Evolutionary conservation across 2,888 invertebrate genomes (phyloP), one percentile per base, ranked within the genome.

Genomic region (Synanthedon myopaeformis): DNA sequence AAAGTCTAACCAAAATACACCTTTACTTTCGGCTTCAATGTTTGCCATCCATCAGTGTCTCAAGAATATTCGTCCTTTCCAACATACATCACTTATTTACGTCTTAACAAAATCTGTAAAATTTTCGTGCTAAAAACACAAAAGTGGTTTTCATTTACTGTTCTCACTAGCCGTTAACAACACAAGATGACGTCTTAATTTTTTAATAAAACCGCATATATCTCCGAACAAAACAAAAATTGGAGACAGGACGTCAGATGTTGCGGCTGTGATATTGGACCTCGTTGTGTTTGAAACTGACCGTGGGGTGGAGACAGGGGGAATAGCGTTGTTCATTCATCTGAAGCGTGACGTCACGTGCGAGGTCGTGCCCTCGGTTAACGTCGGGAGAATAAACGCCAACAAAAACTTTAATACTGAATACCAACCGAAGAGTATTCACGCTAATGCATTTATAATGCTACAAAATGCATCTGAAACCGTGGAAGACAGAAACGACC

Each of bases 291-390:
- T 62, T 65, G 71, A 70, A 72, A 70, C 66, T 78, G 76, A 73
- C 76, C 75, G 69, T 64, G 62, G 62, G 64, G 67, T 57, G 66
- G 62, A 55, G 55, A 67, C 69, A 59, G 62, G 55, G 62, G 58
- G 61, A 59, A 66, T 71, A 74, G 66, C 69, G 73, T 59, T 78
- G 79, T 79, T 81, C 85, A 83, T 84, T 85, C 85, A 84, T 82
- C 79, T 76, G 78, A 67, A 61, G 60, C 68, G 71, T 82, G 82
- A 83, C 84, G 84, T 83, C 82, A 82, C 71, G 66, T 61, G 59
- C 74, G 76, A 77, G 84, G 82, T 83, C 83, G 67, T 80, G 82
- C 74, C 82, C 84, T 78, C 78, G 51, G 49, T 56, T 57, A 60
- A 62, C 64, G 67, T 62, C 58, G 63, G 64, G 67, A 72, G 67